These are phyloP conservation scores for Orius insidiosus DNA, from an alignment of 1,140 invertebrate species.

Conservation along the genomic window DNA sequence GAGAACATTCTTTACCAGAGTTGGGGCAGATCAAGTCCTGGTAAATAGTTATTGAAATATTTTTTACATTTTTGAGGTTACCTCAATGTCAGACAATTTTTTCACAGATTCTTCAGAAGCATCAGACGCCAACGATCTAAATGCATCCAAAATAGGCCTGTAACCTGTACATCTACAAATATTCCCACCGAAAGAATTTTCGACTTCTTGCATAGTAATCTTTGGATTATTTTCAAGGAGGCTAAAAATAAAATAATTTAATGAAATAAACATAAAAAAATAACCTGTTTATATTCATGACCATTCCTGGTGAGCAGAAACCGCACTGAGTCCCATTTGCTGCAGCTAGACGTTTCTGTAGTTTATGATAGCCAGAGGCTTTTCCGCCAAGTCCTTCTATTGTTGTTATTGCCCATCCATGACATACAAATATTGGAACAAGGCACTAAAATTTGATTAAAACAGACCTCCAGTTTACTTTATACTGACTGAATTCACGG, in stretches of 20 bases:
- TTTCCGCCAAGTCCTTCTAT: conserved; percentile 58
- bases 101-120: conserved; percentile 21
- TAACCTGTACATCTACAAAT: conserved; percentile 83
- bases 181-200: conserved; percentile 47
- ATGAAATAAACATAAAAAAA: background rate
- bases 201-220: conserved; percentile 49
- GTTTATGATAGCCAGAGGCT: conserved; percentile 46
- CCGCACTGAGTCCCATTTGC: conserved; percentile 67
- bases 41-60: background rate
- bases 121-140: conserved; percentile 63
- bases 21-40: conserved; percentile 16
- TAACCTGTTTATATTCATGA: conserved; percentile 69
- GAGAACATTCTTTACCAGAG: background rate
- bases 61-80: conserved; percentile 13
- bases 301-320: conserved; percentile 65
- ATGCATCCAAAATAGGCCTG: conserved; percentile 75
- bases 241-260: conserved; percentile 13
- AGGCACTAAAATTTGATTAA: conserved; percentile 42
- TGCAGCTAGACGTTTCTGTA: conserved; percentile 46
- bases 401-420: conserved; percentile 60
- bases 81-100: conserved; percentile 25
- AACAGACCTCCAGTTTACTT: too few relatives aligned
- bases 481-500: conserved; percentile 43
- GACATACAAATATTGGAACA: conserved; percentile 44
- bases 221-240: conserved; percentile 27